Evolutionary conservation across 2,113 vertebrate genomes (phyloP).

Genomic region (Polyodon spathula): DNA sequence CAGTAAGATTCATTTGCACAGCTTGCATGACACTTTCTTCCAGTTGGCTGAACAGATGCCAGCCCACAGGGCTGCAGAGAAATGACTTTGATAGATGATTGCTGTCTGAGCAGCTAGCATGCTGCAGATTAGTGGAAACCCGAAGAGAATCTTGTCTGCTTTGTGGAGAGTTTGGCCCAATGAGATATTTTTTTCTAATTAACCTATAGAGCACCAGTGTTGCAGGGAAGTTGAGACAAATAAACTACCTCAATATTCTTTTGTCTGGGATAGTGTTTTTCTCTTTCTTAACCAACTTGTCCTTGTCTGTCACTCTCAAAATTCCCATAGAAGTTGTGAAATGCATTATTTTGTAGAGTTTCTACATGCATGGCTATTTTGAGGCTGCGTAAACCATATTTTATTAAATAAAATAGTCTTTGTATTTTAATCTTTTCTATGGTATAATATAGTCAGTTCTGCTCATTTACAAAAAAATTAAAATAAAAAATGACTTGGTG

Average conservation of each 20-base stretch:
- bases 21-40: slow-evolving; percentile 56
- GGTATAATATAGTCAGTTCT: too few relatives aligned
- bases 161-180: slow-evolving; percentile 59
- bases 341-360: slow-evolving; percentile 1
- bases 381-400: too few relatives aligned
- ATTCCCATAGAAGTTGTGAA: slow-evolving; percentile 3
- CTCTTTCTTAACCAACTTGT: slow-evolving; percentile 18
- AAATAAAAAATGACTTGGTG: too few relatives aligned
- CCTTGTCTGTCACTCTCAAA: slow-evolving; percentile 30
- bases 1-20: slow-evolving; percentile 50
- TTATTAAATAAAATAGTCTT: too few relatives aligned
- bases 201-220: slow-evolving; percentile 66
- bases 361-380: background rate
- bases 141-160: slow-evolving; percentile 56
- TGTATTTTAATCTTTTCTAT: too few relatives aligned
- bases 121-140: slow-evolving; percentile 68
- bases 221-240: slow-evolving; percentile 45
- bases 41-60: slow-evolving; percentile 64
- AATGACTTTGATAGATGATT: slow-evolving; percentile 69
- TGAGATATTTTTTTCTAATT: slow-evolving; percentile 94
- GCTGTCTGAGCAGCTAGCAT: slow-evolving; percentile 53
- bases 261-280: slow-evolving; percentile 28
- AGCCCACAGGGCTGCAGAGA: slow-evolving; percentile 49
- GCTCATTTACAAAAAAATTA: too few relatives aligned
- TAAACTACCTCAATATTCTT: slow-evolving; percentile 41